These are phyloP conservation scores for Chinchilla lanigera DNA, from an alignment of 2,113 vertebrate species.

Conservation along the genomic window DNA sequence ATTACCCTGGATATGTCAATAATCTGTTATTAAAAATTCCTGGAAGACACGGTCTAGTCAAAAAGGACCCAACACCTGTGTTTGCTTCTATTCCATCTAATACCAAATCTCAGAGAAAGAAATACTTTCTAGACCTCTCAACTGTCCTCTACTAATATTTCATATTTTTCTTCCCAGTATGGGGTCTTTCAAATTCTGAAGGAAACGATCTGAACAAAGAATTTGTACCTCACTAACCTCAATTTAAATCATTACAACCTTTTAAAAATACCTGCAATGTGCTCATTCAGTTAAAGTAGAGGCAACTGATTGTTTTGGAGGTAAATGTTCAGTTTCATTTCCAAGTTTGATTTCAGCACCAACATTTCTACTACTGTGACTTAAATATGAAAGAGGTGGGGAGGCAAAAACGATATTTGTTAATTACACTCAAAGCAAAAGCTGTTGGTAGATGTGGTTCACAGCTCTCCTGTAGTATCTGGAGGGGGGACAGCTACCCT, in stretches of 20 bases:
- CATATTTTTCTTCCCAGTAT: background rate
- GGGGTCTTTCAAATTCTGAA: background rate
- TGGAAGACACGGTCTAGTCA: background rate
- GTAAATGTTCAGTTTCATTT: conserved; percentile 28
- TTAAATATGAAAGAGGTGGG: background rate
- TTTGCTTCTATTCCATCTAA: background rate
- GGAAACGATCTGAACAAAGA: background rate
- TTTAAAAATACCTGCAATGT: background rate
- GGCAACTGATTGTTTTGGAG: background rate
- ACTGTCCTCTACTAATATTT: background rate
- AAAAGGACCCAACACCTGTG: background rate
- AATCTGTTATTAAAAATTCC: background rate
- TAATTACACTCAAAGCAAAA: background rate
- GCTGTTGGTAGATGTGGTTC: background rate
- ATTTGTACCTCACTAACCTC: background rate
- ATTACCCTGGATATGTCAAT: background rate
- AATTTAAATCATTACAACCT: background rate
- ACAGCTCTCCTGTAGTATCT: background rate
- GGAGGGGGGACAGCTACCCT: background rate
- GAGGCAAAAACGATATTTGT: background rate
- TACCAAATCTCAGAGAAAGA: background rate
- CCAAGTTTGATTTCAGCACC: conserved; percentile 38
- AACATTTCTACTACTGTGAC: background rate
- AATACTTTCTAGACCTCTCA: background rate
- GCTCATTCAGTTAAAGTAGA: background rate